Percentiles rank a stretch among this genome's conserved stretches.
Conservation (phyloP, 2,113 vertebrate species). For the Microcebus murinus region DNA sequence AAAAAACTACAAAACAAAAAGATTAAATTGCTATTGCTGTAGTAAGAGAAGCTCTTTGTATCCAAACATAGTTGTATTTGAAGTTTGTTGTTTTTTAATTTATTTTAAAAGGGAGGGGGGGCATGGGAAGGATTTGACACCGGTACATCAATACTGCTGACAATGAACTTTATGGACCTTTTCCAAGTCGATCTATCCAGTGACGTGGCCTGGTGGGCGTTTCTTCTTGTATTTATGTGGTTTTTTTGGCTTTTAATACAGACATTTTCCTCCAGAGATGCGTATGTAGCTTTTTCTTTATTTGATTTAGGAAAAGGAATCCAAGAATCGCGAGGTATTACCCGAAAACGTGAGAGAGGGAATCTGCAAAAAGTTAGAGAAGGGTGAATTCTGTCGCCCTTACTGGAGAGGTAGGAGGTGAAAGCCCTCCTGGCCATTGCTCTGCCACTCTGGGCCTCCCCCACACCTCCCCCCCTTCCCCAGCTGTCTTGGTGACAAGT, state of each 20-base stretch:
- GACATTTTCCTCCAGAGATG: constrained; percentile 84
- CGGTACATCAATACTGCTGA: constrained; percentile 71
- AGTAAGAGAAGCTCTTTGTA: constrained; percentile 82
- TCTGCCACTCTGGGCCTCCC: not conserved
- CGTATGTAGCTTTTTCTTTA: constrained; percentile 64
- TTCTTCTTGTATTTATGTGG: constrained; percentile 80
- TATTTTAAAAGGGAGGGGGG: constrained; percentile 59
- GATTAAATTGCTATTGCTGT: constrained; percentile 71
- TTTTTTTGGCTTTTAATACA: constrained; percentile 87
- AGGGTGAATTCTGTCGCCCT: fast-evolving
- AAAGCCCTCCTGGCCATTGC: not conserved
- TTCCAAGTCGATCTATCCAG: constrained; percentile 81
- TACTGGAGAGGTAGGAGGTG: not conserved
- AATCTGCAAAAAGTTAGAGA: not conserved
- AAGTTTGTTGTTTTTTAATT: constrained; percentile 69
- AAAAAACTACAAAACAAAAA: constrained; percentile 54
- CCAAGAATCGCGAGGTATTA: not conserved
- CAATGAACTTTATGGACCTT: constrained; percentile 80
- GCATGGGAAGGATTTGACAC: constrained; percentile 67
- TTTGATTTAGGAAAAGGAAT: constrained; percentile 64
- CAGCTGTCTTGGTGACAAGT: not conserved
- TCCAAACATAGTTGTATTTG: constrained; percentile 66
- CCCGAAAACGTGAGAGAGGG: not conserved
- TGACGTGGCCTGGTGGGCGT: constrained; percentile 77
- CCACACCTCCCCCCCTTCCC: too few species aligned